Evolutionary conservation across 2,797 vertebrate genomes (phyloP).

Genomic region (Coregonus sp.): DNA sequence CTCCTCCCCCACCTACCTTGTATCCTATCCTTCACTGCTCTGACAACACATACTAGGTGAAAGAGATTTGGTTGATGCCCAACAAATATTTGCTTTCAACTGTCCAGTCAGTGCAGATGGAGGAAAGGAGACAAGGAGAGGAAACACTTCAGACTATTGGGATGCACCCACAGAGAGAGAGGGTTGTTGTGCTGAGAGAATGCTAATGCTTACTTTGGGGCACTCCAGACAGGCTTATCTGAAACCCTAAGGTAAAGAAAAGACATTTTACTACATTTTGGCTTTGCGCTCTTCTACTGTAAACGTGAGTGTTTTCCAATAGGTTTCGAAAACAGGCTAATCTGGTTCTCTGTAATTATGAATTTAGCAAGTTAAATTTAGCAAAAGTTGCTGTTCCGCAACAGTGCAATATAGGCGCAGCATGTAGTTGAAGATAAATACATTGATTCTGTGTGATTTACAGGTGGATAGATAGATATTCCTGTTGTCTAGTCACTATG

Average conservation of each 20-base stretch:
- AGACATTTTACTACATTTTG: conserved; percentile 71
- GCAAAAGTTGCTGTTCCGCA: background rate
- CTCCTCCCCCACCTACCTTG: background rate
- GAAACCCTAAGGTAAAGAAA: conserved; percentile 86
- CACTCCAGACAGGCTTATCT: conserved; percentile 89
- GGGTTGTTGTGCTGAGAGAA: conserved; percentile 53
- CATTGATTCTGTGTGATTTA: background rate
- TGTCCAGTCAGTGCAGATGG: conserved; percentile 8
- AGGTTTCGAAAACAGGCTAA: background rate
- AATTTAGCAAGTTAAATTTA: background rate
- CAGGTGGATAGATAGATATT: background rate
- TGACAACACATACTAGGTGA: background rate
- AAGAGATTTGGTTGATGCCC: background rate
- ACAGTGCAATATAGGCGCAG: background rate
- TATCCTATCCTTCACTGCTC: background rate
- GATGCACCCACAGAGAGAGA: conserved; percentile 52
- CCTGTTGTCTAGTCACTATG: background rate
- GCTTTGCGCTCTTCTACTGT: conserved; percentile 29
- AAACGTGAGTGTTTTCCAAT: conserved; percentile 18
- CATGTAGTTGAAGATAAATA: background rate
- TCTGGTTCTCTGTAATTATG: background rate
- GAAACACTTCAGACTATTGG: conserved; percentile 60
- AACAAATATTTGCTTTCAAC: background rate
- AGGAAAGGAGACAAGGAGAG: conserved; percentile 24
- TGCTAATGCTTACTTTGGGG: conserved; percentile 81